Base-by-base conservation (phyloP, 2,888 invertebrate species). In the Nymphalis polychloros region DNA sequence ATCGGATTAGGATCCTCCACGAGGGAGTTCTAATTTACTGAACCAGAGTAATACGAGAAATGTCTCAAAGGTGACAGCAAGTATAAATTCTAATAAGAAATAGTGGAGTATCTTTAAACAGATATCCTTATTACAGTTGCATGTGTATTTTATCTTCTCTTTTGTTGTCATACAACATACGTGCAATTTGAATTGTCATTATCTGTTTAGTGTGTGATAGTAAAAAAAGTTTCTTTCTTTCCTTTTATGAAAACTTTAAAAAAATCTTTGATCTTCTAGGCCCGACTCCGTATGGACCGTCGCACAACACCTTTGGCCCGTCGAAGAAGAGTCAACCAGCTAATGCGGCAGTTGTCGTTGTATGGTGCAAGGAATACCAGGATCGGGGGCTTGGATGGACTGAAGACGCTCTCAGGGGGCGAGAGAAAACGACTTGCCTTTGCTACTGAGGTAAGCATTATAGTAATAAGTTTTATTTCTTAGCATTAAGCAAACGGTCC, bases 351-450 rank as follows among this genome's bases (percentile, higher is more conserved):
- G 78, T 93, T 97, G 5, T 96, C 96, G 0, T 85, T 98, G 0
- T 90, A 93, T 0, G 94, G 95, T 7, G 95, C 96, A 70, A 93
- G 95, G 8, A 93, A 96, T 75, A 96, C 96, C 0, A 92, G 95
- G 68, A 98, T 99, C 67, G 98, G 98, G 0, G 94, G 94, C 0
- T 92, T 94, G 16, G 96, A 96, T 52, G 94, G 95, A 23, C 91
- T 93, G 63, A 97, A 97, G 84, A 96, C 97, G 0, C 92, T 99
- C 1, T 98, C 98, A 0, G 98, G 98, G 0, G 99, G 99, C 0
- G 99, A 99, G 84, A 96, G 96, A 81, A 98, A 98, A 81, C 93
- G 98, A 66, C 89, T 99, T 23, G 96, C 98, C 0, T 98, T 99
- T 83, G 99, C 98, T 6, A 96, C 97, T 0, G 98, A 98, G 93